Percentiles rank a stretch among this genome's conserved stretches.
phyloP scores from a whole-genome alignment of 2,888 invertebrate genomes.

The Eustalomyia histrio region DNA sequence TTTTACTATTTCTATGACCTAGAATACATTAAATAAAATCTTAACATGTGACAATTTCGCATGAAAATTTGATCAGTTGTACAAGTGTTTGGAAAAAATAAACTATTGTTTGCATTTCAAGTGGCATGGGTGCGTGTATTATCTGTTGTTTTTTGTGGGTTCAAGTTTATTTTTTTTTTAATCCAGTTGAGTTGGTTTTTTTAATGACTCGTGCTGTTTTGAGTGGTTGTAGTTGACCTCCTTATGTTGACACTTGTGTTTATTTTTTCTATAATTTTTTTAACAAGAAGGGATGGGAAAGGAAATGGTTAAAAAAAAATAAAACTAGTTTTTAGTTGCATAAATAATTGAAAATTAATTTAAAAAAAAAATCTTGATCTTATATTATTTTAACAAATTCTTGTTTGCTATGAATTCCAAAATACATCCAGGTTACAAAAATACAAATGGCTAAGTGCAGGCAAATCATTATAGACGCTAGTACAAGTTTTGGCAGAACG shows the following conservation, averaged over 20 bases:
- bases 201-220: constrained; percentile 57
- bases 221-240: constrained; percentile 61
- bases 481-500: too few species aligned
- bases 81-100: constrained; percentile 64
- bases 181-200: constrained; percentile 30
- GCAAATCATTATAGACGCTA: too few species aligned
- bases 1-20: constrained; percentile 19
- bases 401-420: too few species aligned
- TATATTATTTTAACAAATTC: too few species aligned
- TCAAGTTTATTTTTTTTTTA: constrained; percentile 22
- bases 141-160: constrained; percentile 41
- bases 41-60: constrained; percentile 69
- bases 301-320: neutral
- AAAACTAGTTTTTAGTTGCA: too few species aligned
- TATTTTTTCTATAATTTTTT: constrained; percentile 24
- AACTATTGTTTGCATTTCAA: constrained; percentile 30
- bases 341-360: too few species aligned
- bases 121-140: neutral
- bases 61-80: constrained; percentile 69
- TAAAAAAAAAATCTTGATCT: too few species aligned
- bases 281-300: neutral
- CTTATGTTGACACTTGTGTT: constrained; percentile 59
- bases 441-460: too few species aligned
- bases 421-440: too few species aligned
- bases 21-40: constrained; percentile 46